phyloP scores from a whole-genome alignment of 1,140 invertebrate species.

The Rhagoletis zephyria region DNA sequence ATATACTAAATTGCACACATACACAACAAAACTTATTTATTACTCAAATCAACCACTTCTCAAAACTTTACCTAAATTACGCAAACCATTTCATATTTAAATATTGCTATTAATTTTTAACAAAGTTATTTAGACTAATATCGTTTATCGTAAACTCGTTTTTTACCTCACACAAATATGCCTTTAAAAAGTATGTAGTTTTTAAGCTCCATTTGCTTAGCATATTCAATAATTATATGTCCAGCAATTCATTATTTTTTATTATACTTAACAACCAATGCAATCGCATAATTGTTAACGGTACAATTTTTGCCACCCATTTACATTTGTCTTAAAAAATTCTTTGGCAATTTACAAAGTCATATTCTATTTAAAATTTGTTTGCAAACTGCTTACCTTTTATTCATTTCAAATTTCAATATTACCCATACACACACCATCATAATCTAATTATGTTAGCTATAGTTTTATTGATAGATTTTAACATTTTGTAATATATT shows the following conservation, averaged over 20 bases:
- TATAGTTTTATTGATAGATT: constrained; percentile 53
- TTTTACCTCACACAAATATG: background rate
- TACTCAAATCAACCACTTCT: background rate
- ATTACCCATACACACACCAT: constrained; percentile 12
- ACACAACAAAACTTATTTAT: background rate
- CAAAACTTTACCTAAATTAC: background rate
- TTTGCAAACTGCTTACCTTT: background rate
- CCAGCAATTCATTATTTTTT: background rate
- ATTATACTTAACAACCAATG: background rate
- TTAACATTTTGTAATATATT: constrained; percentile 49
- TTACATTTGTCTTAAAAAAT: background rate
- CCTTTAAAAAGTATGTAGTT: background rate
- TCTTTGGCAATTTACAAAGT: background rate
- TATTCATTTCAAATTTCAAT: background rate
- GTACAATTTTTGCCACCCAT: background rate
- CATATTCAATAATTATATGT: constrained; percentile 17
- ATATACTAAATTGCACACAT: background rate
- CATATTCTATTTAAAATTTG: background rate
- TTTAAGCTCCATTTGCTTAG: constrained; percentile 14
- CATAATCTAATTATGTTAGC: constrained; percentile 54
- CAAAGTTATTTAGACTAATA: background rate
- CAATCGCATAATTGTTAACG: background rate
- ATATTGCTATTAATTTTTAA: background rate
- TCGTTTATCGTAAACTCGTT: background rate
- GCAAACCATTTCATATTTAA: background rate